Evolutionary conservation across 2,797 vertebrate genomes (phyloP).

Genomic region (Mycteria americana): DNA sequence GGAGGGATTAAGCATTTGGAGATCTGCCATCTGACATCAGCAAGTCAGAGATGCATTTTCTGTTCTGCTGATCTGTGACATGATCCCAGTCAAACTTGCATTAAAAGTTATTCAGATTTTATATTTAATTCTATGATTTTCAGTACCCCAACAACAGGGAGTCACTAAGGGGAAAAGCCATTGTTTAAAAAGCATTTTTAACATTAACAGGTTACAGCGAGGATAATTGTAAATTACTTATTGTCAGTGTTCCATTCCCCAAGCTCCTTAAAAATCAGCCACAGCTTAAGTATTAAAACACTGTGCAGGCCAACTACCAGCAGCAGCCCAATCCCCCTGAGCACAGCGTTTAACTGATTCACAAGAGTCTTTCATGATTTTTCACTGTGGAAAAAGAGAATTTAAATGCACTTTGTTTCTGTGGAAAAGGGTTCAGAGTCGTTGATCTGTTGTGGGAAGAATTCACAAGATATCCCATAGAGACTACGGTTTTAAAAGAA

Average conservation of each 20-base stretch:
- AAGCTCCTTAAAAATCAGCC: not conserved
- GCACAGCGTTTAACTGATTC: not conserved
- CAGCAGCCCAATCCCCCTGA: not conserved
- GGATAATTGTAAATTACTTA: not conserved
- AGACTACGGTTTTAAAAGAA: not conserved
- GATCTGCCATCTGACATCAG: constrained; percentile 18
- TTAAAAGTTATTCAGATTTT: not conserved
- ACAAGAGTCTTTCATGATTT: not conserved
- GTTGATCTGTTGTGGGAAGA: not conserved
- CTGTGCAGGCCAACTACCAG: not conserved
- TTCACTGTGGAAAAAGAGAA: not conserved
- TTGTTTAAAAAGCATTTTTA: not conserved
- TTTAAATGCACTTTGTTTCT: not conserved
- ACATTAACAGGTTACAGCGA: not conserved
- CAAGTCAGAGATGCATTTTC: not conserved
- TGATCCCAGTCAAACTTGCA: not conserved
- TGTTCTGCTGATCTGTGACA: not conserved
- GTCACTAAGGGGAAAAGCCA: not conserved
- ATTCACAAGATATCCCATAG: not conserved
- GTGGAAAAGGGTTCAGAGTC: not conserved
- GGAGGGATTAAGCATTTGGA: constrained; percentile 14
- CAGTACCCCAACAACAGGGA: not conserved
- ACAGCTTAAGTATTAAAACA: not conserved
- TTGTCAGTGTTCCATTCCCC: not conserved
- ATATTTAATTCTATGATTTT: not conserved